Conservation (phyloP, 2,797 vertebrate species). For the Silurus lanzhouensis region DNA sequence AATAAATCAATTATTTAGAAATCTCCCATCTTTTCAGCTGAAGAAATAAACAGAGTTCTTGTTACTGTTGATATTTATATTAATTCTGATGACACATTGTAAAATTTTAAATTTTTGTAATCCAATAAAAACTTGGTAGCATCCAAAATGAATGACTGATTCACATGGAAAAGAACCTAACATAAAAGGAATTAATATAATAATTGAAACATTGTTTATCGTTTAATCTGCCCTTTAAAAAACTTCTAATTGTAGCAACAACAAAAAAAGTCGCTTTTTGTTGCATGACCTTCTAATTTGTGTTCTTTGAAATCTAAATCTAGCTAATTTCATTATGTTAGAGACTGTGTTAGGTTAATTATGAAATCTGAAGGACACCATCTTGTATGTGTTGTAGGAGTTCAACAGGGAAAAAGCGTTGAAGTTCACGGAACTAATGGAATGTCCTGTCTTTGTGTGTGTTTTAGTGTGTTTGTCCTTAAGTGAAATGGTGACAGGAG, state of each 20-base stretch:
- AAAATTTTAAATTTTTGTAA: neutral
- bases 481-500: constrained; percentile 68
- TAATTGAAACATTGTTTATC: too few relatives aligned
- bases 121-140: too few relatives aligned
- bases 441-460: constrained; percentile 21
- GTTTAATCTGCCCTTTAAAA: too few relatives aligned
- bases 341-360: neutral
- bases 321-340: neutral
- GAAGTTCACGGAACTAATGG: neutral
- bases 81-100: neutral
- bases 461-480: constrained; percentile 71
- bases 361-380: neutral
- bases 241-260: too few relatives aligned
- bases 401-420: too few relatives aligned
- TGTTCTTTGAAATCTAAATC: neutral
- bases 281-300: neutral
- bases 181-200: neutral
- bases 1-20: neutral
- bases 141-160: neutral
- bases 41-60: neutral
- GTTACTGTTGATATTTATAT: too few relatives aligned
- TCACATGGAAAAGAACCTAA: neutral
- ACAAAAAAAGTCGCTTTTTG: neutral
- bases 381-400: neutral
- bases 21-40: neutral